These are phyloP conservation scores for Calcarius lapponicus DNA, from an alignment of 2,797 vertebrate genomes.

Conservation along the genomic window DNA sequence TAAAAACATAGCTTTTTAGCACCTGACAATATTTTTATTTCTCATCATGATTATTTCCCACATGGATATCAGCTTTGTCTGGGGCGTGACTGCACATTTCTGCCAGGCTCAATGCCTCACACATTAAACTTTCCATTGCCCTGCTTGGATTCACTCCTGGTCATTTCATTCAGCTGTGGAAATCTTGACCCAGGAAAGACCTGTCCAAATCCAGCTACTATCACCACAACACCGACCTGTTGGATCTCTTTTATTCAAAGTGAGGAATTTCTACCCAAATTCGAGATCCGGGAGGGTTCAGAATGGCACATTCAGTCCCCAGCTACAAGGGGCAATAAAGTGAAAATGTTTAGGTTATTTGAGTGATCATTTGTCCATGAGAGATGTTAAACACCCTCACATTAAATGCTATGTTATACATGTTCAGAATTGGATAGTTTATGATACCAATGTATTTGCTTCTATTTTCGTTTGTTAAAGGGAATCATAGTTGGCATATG, in stretches of 20 bases:
- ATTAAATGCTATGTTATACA: not conserved
- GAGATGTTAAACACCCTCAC: not conserved
- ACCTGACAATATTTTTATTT: not conserved
- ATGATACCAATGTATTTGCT: not conserved
- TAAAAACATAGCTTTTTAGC: not conserved
- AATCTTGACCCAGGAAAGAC: not conserved
- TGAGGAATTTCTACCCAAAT: not conserved
- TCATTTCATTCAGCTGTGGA: not conserved
- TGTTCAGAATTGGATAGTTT: not conserved
- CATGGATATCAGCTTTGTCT: not conserved
- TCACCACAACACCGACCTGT: not conserved
- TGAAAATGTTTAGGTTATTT: not conserved
- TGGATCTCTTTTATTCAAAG: not conserved
- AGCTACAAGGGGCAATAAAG: not conserved
- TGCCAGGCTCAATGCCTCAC: not conserved
- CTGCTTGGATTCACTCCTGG: not conserved
- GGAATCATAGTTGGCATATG: slow-evolving; percentile 29
- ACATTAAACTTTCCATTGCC: not conserved
- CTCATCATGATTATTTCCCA: not conserved
- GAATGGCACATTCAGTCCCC: not conserved
- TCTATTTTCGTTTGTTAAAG: slow-evolving; percentile 29
- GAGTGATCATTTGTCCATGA: not conserved
- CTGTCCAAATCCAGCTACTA: not conserved
- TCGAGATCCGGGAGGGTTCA: not conserved
- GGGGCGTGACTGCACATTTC: not conserved